phyloP scores from a whole-genome alignment of 2,797 vertebrate species.

The Squalus acanthias region DNA sequence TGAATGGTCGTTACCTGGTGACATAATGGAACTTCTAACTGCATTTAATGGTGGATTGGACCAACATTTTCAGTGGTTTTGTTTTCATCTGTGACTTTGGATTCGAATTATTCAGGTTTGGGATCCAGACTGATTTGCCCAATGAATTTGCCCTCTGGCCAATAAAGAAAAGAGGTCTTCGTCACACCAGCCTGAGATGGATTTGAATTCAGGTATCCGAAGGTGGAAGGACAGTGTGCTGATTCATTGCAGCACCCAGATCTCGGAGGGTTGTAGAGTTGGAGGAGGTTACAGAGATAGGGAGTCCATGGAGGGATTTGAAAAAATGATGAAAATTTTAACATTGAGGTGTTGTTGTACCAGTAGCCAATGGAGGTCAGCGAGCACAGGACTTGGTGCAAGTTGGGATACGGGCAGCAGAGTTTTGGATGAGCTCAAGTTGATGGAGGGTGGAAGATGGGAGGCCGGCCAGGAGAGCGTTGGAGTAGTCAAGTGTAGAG shows the following conservation, averaged over 20 bases:
- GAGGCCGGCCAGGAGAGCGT: neutral
- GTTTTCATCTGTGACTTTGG: neutral
- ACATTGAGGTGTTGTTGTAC: neutral
- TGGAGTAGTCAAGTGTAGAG: neutral
- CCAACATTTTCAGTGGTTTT: neutral
- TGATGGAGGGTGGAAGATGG: neutral
- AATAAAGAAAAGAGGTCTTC: neutral
- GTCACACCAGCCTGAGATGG: neutral
- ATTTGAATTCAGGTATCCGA: no score
- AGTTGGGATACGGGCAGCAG: no score
- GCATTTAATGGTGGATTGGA: neutral
- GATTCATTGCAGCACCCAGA: neutral
- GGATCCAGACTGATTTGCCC: neutral
- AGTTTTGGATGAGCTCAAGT: neutral
- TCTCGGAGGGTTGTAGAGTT: no score
- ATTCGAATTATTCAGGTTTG: neutral
- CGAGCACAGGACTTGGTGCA: neutral
- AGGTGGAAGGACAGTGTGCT: neutral
- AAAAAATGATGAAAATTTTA: neutral
- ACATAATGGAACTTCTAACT: neutral
- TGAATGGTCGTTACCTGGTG: neutral
- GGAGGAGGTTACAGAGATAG: neutral
- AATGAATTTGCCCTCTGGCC: neutral
- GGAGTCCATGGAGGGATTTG: neutral
- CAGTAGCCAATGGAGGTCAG: neutral